A percentile compares a stretch with the other conserved stretches of the same genome.
These are phyloP conservation scores for Macropis europaea DNA, from an alignment of 2,888 invertebrate genomes.

Conservation along the genomic window DNA sequence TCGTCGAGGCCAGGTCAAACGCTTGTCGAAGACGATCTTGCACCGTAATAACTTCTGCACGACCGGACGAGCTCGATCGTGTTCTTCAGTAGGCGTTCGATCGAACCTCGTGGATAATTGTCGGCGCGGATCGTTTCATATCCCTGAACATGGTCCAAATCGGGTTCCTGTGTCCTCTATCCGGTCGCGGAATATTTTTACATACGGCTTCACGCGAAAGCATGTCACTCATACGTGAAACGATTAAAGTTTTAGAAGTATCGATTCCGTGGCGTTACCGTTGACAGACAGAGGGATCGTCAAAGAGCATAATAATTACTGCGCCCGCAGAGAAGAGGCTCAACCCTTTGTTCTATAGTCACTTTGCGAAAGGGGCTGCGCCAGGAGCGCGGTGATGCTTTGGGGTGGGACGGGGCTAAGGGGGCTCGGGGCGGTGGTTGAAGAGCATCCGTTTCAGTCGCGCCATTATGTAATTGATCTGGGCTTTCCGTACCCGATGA, in stretches of 20 bases:
- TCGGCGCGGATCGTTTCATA: neutral
- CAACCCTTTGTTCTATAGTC: slow-evolving; percentile 79
- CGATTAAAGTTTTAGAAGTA: slow-evolving; percentile 77
- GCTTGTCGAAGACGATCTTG: too few relatives aligned
- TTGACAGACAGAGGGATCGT: slow-evolving; percentile 78
- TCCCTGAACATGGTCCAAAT: neutral
- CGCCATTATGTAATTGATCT: slow-evolving; percentile 77
- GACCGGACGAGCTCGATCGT: too few relatives aligned
- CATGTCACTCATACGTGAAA: slow-evolving; percentile 57
- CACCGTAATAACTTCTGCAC: too few relatives aligned
- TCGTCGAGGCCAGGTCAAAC: too few relatives aligned
- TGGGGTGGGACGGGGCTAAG: slow-evolving; percentile 36
- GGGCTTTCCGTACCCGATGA: slow-evolving; percentile 70
- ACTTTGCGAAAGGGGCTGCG: slow-evolving; percentile 75
- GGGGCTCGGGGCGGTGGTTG: slow-evolving; percentile 55
- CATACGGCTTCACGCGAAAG: slow-evolving; percentile 21
- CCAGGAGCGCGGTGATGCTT: slow-evolving; percentile 36
- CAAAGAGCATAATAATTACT: slow-evolving; percentile 80
- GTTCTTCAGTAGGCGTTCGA: too few relatives aligned
- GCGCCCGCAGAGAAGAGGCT: slow-evolving; percentile 78
- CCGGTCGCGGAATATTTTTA: slow-evolving; percentile 35
- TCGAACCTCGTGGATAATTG: too few relatives aligned
- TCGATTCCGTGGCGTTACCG: slow-evolving; percentile 74
- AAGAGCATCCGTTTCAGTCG: slow-evolving; percentile 74
- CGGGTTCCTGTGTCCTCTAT: neutral